A percentile compares a stretch with the other conserved stretches of the same genome.
Conservation (phyloP, 1,140 invertebrate genomes). For the Drosophila gunungcola region DNA sequence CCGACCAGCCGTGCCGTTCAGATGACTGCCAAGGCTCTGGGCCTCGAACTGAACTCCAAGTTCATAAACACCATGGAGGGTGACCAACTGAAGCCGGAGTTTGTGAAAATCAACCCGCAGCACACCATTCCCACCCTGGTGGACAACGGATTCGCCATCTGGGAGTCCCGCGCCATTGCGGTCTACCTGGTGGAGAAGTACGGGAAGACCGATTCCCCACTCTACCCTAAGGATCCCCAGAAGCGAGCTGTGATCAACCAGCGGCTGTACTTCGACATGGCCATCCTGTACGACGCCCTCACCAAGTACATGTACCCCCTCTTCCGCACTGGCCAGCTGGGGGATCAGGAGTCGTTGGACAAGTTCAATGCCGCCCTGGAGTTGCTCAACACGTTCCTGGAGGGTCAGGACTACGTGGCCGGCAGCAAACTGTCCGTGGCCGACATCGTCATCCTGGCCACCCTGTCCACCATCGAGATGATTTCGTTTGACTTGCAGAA, state of each 20-base stretch:
- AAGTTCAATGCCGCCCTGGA: slow-evolving; percentile 88
- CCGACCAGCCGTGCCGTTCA: slow-evolving; percentile 89
- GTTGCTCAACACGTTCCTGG: slow-evolving; percentile 89
- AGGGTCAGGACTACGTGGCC: slow-evolving; percentile 87
- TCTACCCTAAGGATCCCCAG: slow-evolving; percentile 89
- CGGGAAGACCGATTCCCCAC: slow-evolving; percentile 86
- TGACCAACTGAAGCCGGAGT: slow-evolving; percentile 90
- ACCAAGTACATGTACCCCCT: slow-evolving; percentile 88
- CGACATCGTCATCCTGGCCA: slow-evolving; percentile 88
- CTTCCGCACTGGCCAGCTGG: slow-evolving; percentile 87
- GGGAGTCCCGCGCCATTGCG: slow-evolving; percentile 90
- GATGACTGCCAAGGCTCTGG: slow-evolving; percentile 89
- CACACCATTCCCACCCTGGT: slow-evolving; percentile 89
- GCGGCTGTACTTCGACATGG: slow-evolving; percentile 90
- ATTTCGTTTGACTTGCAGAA: slow-evolving; percentile 88
- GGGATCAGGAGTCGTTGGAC: slow-evolving; percentile 87
- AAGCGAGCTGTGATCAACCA: slow-evolving; percentile 89
- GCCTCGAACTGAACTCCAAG: slow-evolving; percentile 90
- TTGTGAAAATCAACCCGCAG: slow-evolving; percentile 86
- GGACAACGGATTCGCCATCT: slow-evolving; percentile 88
- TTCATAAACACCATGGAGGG: slow-evolving; percentile 87
- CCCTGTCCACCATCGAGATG: slow-evolving; percentile 88
- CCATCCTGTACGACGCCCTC: slow-evolving; percentile 87
- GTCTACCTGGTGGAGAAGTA: slow-evolving; percentile 89
- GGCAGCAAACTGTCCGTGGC: slow-evolving; percentile 90